Conservation (phyloP, 2,888 invertebrate genomes). For the Danaus chrysippus region DNA sequence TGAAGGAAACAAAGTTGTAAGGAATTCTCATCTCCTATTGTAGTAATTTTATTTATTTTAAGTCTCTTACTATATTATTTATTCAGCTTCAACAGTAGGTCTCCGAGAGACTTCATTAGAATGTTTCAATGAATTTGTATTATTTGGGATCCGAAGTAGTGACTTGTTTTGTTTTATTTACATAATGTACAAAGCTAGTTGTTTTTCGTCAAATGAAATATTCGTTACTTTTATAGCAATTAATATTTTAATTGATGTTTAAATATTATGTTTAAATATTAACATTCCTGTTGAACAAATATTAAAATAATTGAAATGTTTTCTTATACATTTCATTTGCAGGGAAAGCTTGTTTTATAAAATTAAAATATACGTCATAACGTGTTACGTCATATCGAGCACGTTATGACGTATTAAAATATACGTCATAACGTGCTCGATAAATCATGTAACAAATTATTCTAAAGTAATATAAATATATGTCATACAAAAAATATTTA, state of each 20-base stretch:
- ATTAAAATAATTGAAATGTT: no score
- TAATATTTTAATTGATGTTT: background rate
- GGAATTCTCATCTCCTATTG: background rate
- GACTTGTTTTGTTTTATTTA: constrained; percentile 17
- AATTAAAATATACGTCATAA: no score
- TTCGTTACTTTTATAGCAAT: background rate
- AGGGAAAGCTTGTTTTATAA: no score
- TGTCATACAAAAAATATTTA: background rate
- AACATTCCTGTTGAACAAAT: no score
- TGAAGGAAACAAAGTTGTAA: background rate
- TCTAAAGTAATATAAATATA: background rate
- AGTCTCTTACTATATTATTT: constrained; percentile 13
- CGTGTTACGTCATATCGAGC: no score
- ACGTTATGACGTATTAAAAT: no score
- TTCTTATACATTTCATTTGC: no score
- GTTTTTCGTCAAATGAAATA: constrained; percentile 4
- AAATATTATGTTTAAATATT: no score
- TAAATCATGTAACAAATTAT: no score
- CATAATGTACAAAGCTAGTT: constrained; percentile 15
- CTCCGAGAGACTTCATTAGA: constrained; percentile 25
- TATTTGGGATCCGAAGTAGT: constrained; percentile 22
- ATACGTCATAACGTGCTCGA: no score
- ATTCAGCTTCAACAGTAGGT: constrained; percentile 14
- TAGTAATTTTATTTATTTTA: background rate
- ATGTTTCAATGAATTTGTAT: constrained; percentile 24